Evolutionary conservation across 2,113 vertebrate species (phyloP).

Genomic region (Triplophysa dalaica): DNA sequence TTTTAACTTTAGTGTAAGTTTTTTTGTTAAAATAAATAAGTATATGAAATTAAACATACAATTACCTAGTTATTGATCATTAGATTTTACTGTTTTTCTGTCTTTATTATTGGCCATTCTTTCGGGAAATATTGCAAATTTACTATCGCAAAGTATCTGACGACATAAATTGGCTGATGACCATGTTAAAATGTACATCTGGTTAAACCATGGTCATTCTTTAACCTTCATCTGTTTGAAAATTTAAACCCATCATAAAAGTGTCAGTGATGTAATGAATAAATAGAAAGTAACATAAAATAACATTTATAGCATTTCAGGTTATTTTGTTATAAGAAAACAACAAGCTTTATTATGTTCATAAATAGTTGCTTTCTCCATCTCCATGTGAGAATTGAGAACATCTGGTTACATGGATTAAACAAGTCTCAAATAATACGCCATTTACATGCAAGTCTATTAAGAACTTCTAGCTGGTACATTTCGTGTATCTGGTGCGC

Average conservation of each 20-base stretch:
- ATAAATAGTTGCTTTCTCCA: not conserved
- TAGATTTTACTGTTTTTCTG: too few relatives aligned
- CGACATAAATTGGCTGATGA: too few relatives aligned
- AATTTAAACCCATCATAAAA: not conserved
- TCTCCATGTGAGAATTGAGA: not conserved
- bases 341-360: conserved; percentile 12
- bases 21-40: too few relatives aligned
- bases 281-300: not conserved
- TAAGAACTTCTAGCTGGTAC: not conserved
- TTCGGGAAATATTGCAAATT: not conserved
- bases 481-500: conserved; percentile 19
- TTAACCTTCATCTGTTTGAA: not conserved
- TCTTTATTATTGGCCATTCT: not conserved
- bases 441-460: not conserved
- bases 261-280: not conserved
- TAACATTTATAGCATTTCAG: not conserved
- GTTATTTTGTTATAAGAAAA: conserved; percentile 2
- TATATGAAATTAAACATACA: too few relatives aligned
- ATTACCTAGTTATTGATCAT: too few relatives aligned
- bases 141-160: too few relatives aligned
- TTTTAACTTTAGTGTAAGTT: too few relatives aligned
- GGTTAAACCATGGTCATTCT: conserved; percentile 23
- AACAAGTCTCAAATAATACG: not conserved
- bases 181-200: conserved; percentile 4
- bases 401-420: conserved; percentile 11